phyloP scores from a whole-genome alignment of 2,888 invertebrate species.

The Macrosoma leucophasiata region DNA sequence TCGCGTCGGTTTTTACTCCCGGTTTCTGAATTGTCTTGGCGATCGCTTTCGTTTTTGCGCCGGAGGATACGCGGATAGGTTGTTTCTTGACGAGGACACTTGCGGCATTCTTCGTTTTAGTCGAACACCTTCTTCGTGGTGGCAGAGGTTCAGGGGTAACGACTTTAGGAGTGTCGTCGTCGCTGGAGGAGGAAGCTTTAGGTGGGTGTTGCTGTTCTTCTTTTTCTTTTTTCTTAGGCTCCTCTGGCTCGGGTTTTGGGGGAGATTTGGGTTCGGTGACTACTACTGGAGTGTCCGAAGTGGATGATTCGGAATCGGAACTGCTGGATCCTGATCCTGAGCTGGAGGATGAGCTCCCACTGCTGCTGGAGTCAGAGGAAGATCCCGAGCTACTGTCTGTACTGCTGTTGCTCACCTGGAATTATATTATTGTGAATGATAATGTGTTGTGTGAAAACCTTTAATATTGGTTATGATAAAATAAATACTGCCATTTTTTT shows the following conservation, averaged over 20 bases:
- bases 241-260: conserved; percentile 52
- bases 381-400: conserved; percentile 80
- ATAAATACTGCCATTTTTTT: not conserved
- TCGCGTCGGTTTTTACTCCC: conserved; percentile 36
- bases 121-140: conserved; percentile 67
- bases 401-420: conserved; percentile 68
- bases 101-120: conserved; percentile 79
- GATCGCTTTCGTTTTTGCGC: conserved; percentile 59
- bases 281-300: conserved; percentile 53
- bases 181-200: conserved; percentile 75
- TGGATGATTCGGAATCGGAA: conserved; percentile 82
- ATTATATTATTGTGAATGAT: conserved; percentile 19
- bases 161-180: conserved; percentile 73
- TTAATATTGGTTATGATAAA: conserved; percentile 1
- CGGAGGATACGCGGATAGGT: conserved; percentile 42
- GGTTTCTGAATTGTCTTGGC: conserved; percentile 59
- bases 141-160: conserved; percentile 48
- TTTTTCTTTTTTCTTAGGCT: conserved; percentile 53
- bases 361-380: conserved; percentile 80
- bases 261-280: conserved; percentile 35
- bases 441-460: not conserved
- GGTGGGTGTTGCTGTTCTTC: conserved; percentile 50
- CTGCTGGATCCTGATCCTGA: conserved; percentile 82
- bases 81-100: conserved; percentile 77
- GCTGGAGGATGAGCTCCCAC: conserved; percentile 81